phyloP scores from a whole-genome alignment of 2,113 vertebrate species.

The Plectropomus leopardus region DNA sequence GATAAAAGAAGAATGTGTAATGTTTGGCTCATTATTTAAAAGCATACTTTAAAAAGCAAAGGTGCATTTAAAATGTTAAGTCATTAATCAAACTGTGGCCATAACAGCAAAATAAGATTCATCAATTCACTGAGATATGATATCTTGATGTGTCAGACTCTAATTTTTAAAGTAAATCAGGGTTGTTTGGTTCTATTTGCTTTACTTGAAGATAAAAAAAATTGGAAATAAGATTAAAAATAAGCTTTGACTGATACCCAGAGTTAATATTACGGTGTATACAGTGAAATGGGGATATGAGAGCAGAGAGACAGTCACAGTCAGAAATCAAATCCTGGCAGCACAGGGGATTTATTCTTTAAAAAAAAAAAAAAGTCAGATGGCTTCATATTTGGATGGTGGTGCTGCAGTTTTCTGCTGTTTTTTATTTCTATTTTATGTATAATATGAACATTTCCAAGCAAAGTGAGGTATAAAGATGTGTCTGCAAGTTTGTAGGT shows the following conservation, averaged over 20 bases:
- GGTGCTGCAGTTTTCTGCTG: constrained; percentile 6
- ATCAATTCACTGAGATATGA: neutral
- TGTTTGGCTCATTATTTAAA: neutral
- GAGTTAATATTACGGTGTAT: neutral
- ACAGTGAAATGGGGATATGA: constrained; percentile 3
- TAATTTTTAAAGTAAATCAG: neutral
- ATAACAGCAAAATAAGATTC: neutral
- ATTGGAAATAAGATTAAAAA: neutral
- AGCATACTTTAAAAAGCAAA: neutral
- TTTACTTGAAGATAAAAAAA: neutral
- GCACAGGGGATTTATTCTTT: constrained; percentile 22
- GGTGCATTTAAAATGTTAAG: neutral
- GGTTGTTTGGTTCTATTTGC: neutral
- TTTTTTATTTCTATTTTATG: constrained; percentile 2
- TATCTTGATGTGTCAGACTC: neutral
- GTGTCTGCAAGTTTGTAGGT: neutral
- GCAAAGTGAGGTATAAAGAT: neutral
- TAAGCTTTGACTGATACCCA: neutral
- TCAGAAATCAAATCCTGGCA: constrained; percentile 15
- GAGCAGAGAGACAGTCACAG: neutral
- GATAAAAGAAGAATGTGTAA: neutral
- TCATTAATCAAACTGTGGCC: neutral
- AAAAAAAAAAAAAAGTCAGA: constrained; percentile 16
- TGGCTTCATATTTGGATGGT: constrained; percentile 14
- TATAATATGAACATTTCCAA: neutral